A percentile compares a stretch with the other conserved stretches of the same genome.
phyloP scores from a whole-genome alignment of 2,113 vertebrate species.

The Plecotus auritus region DNA sequence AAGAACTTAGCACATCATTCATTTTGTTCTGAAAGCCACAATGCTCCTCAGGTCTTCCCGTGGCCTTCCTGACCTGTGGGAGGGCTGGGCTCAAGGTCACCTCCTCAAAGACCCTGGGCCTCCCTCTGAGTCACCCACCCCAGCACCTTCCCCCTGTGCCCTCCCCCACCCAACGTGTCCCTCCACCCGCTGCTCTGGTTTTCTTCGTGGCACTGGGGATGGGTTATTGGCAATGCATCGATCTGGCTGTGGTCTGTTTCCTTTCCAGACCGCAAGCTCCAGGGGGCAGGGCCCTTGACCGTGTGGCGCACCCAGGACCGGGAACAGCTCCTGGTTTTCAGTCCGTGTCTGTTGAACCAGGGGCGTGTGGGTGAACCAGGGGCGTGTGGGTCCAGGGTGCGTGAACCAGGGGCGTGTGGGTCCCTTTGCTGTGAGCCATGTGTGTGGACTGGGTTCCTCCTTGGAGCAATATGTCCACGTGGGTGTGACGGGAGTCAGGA shows the following conservation, averaged over 20 bases:
- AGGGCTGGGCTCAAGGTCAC: not conserved
- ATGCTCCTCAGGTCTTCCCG: not conserved
- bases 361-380: too few species aligned
- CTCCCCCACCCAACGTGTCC: rapidly evolving
- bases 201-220: not conserved
- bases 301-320: not conserved
- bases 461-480: rapidly evolving
- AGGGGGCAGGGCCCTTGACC: not conserved
- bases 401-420: too few species aligned
- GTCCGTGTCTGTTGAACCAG: rapidly evolving
- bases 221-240: too few species aligned
- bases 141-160: rapidly evolving
- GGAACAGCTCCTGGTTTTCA: not conserved
- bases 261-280: not conserved
- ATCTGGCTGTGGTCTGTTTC: not conserved
- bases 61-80: not conserved
- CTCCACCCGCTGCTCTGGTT: not conserved
- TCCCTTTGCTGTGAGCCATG: not conserved
- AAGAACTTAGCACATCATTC: not conserved
- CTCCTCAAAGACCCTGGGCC: not conserved
- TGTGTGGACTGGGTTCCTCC: not conserved
- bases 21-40: not conserved
- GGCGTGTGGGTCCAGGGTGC: too few species aligned
- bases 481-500: not conserved
- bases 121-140: not conserved